These are phyloP conservation scores for Triplophysa dalaica DNA, from an alignment of 2,113 vertebrate species.

Conservation along the genomic window DNA sequence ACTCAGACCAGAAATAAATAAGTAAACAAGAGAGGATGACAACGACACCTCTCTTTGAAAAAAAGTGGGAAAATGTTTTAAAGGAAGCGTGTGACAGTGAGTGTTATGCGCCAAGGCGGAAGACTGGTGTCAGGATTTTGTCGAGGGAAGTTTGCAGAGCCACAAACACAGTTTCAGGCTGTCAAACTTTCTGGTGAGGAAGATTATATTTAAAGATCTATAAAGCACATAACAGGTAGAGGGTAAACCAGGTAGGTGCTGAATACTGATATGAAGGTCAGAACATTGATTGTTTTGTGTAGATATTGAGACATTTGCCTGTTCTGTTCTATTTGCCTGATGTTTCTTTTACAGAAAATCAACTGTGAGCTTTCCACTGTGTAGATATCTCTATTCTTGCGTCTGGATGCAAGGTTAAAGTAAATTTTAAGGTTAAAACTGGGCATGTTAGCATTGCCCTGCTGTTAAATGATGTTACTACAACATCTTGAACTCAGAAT, in stretches of 20 bases:
- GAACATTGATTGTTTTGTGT: background rate
- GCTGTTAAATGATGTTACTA: no score
- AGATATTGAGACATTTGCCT: background rate
- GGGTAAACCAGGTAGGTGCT: background rate
- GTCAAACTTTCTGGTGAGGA: background rate
- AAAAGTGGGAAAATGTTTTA: background rate
- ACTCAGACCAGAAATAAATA: constrained; percentile 32
- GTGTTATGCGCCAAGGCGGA: background rate
- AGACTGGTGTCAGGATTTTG: constrained; percentile 10
- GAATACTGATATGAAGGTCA: background rate
- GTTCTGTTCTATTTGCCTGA: background rate
- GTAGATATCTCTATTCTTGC: background rate
- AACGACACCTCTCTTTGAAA: constrained; percentile 19
- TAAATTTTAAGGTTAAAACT: background rate
- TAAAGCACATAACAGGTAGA: background rate
- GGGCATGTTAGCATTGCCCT: no score
- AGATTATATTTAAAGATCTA: background rate
- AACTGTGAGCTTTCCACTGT: background rate
- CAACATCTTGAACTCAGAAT: no score
- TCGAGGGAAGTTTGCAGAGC: background rate
- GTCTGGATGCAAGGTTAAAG: background rate
- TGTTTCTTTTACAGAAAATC: background rate
- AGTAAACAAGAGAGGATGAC: background rate
- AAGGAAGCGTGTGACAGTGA: background rate
- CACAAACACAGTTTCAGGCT: background rate